phyloP scores from a whole-genome alignment of 2,113 vertebrate genomes.

The Platysternon megacephalum region DNA sequence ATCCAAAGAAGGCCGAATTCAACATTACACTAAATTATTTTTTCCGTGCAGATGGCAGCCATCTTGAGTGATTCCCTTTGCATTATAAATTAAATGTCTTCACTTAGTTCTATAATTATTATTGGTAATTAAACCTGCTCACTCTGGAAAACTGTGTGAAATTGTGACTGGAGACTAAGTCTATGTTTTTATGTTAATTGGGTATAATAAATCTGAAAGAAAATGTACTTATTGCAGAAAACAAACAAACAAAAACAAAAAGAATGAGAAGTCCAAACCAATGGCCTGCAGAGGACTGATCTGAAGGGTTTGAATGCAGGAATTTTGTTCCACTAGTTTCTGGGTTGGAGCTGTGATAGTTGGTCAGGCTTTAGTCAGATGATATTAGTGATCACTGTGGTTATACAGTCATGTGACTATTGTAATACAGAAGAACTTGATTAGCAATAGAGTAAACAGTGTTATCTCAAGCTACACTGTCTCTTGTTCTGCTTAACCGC shows the following conservation, averaged over 20 bases:
- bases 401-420: not conserved
- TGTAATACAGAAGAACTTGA: not conserved
- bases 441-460: not conserved
- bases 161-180: not conserved
- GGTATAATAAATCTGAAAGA: not conserved
- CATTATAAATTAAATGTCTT: not conserved
- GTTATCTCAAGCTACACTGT: rapidly evolving
- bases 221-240: not conserved
- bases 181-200: not conserved
- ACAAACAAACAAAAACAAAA: not conserved
- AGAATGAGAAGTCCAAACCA: not conserved
- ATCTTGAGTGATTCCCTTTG: not conserved
- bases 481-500: not conserved
- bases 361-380: not conserved
- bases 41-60: not conserved
- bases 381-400: rapidly evolving
- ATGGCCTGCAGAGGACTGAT: not conserved
- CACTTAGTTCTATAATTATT: not conserved
- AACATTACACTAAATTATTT: not conserved
- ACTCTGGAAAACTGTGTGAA: not conserved
- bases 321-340: not conserved
- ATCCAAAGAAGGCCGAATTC: not conserved
- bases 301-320: not conserved
- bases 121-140: not conserved
- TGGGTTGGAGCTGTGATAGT: not conserved